Evolutionary conservation across 2,113 vertebrate genomes (phyloP), one percentile per base, ranked within the genome.

Genomic region (Scortum barcoo): DNA sequence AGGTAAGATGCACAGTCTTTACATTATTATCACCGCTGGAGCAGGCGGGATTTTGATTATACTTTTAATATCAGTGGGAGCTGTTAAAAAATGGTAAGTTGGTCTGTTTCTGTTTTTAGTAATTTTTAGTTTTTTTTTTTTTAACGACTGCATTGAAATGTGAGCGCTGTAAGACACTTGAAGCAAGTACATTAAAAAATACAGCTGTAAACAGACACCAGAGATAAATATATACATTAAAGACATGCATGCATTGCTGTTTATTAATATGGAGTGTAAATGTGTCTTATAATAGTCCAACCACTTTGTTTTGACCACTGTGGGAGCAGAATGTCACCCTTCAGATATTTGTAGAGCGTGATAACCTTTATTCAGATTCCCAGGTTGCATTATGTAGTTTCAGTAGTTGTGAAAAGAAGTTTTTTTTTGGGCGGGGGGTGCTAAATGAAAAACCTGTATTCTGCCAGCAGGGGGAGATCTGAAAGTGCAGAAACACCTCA

Each of bases 71-170:
- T 54, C 57, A 12, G 62, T 92, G 24, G 74, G 30, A 60, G 40
- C 80, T 58, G 53, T 67, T 24, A 90, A n/a, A 80, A 90, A 75
- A 50, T 76, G 91, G 95, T 95, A 89, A 87, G 91, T 83, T 62
- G 4, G 0, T 38, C 2, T 22, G 50, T 16, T 48, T 46, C 12
- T 26, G 5, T 38, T 20, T 12, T 30, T 12, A 53, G 12, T 36
- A 17, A 4, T n/a, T n/a, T n/a, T n/a, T n/a, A n/a, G n/a, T n/a
- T n/a, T n/a, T n/a, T n/a, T 0, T 1, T 46, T 44, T 66, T 67
- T 24, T 16, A 50, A 66, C 11, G n/a, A n/a, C 22, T n/a, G 1
- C 13, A 24, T 54, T 62, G 5, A 33, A 50, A 61, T 46, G 0
- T 65, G 14, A 46, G 13, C 13, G n/a, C 14, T 5, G 3, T 20